Conservation (phyloP, 2,888 invertebrate genomes). For the Yponomeuta plumbellus region DNA sequence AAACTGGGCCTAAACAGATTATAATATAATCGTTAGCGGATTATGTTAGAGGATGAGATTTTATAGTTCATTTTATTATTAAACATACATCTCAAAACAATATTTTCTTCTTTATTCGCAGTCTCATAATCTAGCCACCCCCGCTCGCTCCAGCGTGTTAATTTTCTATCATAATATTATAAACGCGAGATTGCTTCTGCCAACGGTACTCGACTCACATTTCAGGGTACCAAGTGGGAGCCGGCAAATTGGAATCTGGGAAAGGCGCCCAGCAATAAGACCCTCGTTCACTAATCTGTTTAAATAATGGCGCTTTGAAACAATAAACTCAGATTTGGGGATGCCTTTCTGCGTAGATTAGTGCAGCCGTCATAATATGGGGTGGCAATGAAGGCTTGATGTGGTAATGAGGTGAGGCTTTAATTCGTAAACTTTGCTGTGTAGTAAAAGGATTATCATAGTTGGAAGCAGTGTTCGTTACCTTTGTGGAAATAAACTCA, state of each 20-base stretch:
- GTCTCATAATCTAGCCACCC: no score
- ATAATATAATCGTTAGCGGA: no score
- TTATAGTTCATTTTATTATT: no score
- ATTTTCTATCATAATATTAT: no score
- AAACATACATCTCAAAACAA: no score
- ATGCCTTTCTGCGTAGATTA: slow-evolving; percentile 7
- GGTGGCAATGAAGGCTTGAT: background rate
- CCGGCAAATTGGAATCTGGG: background rate
- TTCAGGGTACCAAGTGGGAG: background rate
- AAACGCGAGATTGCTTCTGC: background rate
- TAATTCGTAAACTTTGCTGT: background rate
- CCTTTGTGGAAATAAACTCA: no score
- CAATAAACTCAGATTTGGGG: slow-evolving; percentile 60
- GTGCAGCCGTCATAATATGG: background rate
- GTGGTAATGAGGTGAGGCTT: background rate
- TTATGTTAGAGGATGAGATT: no score
- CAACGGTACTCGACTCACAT: background rate
- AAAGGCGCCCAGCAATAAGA: slow-evolving; percentile 5
- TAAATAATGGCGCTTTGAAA: slow-evolving; percentile 55
- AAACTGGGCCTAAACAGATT: no score
- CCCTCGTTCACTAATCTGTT: slow-evolving; percentile 40
- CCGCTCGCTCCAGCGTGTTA: no score
- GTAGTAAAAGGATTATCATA: no score
- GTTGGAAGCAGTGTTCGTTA: no score
- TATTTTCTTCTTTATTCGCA: no score